These are phyloP conservation scores for Leucophora obtusa DNA, from an alignment of 2,888 invertebrate species.

Conservation along the genomic window DNA sequence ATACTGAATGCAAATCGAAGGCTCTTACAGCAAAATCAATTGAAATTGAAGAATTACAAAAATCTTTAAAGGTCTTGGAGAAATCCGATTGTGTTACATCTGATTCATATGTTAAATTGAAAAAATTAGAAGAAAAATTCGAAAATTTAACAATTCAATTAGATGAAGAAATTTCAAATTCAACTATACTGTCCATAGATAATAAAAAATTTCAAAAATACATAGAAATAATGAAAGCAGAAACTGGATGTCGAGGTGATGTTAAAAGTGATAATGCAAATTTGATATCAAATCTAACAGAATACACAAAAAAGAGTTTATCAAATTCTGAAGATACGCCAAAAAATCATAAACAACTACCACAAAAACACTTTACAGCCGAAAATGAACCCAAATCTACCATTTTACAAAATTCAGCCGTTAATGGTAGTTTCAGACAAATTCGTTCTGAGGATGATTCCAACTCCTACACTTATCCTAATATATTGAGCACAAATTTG, in stretches of 20 bases:
- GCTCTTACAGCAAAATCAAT: background rate
- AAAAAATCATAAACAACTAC: background rate
- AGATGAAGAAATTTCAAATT: background rate
- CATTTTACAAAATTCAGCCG: too few species aligned
- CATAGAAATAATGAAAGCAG: background rate
- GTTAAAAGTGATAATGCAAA: too few species aligned
- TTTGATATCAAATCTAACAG: background rate
- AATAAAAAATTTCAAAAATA: background rate
- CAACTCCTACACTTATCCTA: background rate
- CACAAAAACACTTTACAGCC: background rate
- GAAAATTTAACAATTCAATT: background rate
- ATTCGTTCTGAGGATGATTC: background rate
- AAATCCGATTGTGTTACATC: background rate
- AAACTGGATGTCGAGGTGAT: background rate
- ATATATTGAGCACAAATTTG: background rate
- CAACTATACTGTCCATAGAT: background rate
- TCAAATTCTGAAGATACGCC: too few species aligned
- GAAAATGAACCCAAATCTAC: background rate
- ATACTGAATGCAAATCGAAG: background rate
- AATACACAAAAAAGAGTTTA: background rate
- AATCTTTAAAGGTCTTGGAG: background rate
- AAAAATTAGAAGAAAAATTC: background rate
- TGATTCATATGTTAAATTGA: background rate
- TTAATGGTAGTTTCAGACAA: background rate
- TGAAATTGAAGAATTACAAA: background rate